phyloP scores from a whole-genome alignment of 2,113 vertebrate species.

The Ramphastos sulfuratus region DNA sequence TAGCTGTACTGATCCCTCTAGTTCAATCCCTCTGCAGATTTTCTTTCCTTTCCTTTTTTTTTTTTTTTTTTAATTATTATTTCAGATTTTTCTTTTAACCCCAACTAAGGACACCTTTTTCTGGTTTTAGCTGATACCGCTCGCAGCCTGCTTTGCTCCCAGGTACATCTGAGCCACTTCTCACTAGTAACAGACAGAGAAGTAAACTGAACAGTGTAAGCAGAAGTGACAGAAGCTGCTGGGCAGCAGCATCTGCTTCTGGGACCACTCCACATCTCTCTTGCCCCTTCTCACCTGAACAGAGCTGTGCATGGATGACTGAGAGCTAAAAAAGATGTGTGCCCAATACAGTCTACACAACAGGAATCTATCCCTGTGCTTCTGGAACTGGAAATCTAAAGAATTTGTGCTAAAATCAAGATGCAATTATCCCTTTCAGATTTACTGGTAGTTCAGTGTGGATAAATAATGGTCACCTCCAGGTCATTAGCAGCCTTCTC shows the following conservation, averaged over 20 bases:
- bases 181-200: background rate
- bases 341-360: background rate
- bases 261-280: background rate
- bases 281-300: background rate
- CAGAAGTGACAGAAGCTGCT: background rate
- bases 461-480: background rate
- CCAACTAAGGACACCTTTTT: background rate
- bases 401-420: background rate
- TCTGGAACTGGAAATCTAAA: background rate
- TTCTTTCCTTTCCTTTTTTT: background rate
- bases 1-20: background rate
- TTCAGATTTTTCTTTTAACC: background rate
- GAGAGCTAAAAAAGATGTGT: background rate
- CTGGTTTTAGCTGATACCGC: background rate
- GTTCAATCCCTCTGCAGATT: background rate
- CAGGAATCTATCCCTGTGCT: background rate
- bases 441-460: background rate
- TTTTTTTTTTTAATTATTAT: background rate
- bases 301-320: background rate
- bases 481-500: background rate
- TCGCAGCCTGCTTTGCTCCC: background rate
- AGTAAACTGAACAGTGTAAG: background rate
- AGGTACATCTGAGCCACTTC: background rate
- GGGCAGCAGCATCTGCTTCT: constrained; percentile 25
- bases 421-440: background rate